phyloP scores from a whole-genome alignment of 1,140 invertebrate genomes.

The Drosophila arawakana region DNA sequence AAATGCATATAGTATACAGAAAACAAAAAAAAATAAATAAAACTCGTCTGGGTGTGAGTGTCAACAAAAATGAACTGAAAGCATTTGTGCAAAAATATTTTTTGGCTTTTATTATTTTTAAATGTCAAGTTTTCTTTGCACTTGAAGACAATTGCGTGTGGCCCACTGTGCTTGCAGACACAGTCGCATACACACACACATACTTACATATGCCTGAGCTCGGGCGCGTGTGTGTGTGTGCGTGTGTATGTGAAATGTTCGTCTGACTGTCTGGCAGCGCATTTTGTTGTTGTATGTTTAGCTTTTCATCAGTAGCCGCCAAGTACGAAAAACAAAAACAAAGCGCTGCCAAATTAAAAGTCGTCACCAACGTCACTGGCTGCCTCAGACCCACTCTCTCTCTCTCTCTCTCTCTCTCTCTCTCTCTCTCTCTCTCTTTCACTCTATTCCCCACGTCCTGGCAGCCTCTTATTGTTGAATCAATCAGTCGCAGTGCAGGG shows the following conservation, averaged over 20 bases:
- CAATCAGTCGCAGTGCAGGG: slow-evolving; percentile 55
- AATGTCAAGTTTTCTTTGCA: slow-evolving; percentile 75
- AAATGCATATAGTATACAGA: slow-evolving; percentile 55
- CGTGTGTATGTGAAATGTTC: slow-evolving; percentile 54
- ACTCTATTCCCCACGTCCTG: no score
- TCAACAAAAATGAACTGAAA: slow-evolving; percentile 45
- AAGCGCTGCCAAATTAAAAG: slow-evolving; percentile 54
- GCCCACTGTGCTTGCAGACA: slow-evolving; percentile 68
- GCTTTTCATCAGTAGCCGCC: slow-evolving; percentile 64
- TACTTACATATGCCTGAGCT: slow-evolving; percentile 16
- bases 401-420: background rate
- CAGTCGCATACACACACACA: slow-evolving; percentile 9
- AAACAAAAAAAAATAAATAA: slow-evolving; percentile 16
- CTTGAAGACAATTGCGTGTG: slow-evolving; percentile 65
- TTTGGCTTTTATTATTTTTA: slow-evolving; percentile 30
- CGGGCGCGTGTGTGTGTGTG: background rate
- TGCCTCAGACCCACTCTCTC: background rate
- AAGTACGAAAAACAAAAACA: slow-evolving; percentile 59
- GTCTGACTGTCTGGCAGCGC: slow-evolving; percentile 72
- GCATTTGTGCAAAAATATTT: slow-evolving; percentile 38
- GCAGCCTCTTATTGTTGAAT: slow-evolving; percentile 34
- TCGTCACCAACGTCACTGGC: slow-evolving; percentile 70
- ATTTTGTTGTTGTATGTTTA: slow-evolving; percentile 64
- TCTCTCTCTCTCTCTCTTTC: background rate
- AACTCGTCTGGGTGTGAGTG: slow-evolving; percentile 24